A percentile compares a stretch with the other conserved stretches of the same genome.
These are phyloP conservation scores for Solenopsis invicta DNA, from an alignment of 1,140 invertebrate species.

Conservation along the genomic window DNA sequence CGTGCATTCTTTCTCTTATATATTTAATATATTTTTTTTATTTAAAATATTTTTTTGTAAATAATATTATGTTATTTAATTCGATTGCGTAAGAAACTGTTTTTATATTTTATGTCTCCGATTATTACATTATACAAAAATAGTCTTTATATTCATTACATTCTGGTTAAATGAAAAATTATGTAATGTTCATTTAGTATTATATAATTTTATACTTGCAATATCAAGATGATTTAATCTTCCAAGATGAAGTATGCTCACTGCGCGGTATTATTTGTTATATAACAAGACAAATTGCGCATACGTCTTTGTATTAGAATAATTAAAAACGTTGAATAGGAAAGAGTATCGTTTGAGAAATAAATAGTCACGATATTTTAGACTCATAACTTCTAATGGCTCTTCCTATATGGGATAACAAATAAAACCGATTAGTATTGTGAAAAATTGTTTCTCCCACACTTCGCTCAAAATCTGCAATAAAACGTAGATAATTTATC, in stretches of 20 bases:
- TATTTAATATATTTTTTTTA: neutral
- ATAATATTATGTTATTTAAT: conserved; percentile 7
- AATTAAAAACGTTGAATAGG: conserved; percentile 2
- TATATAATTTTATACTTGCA: neutral
- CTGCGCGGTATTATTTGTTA: conserved; percentile 19
- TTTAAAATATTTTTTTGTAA: neutral
- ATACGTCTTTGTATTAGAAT: neutral
- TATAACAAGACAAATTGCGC: neutral
- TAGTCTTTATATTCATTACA: neutral
- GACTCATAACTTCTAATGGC: conserved; percentile 81
- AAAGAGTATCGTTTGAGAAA: neutral
- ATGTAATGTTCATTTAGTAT: conserved; percentile 15
- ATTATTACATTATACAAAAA: neutral
- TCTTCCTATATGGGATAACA: neutral
- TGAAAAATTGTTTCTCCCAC: conserved; percentile 35
- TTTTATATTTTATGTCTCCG: neutral
- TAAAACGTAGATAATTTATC: conserved; percentile 40
- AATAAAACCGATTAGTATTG: neutral
- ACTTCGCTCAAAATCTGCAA: conserved; percentile 29
- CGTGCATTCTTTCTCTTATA: neutral
- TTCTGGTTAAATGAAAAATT: neutral
- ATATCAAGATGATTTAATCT: conserved; percentile 16
- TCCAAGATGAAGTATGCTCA: neutral
- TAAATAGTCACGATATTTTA: conserved; percentile 70
- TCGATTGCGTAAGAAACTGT: neutral